Conservation (phyloP, 2,888 invertebrate species). For the Piscicola geometra region DNA sequence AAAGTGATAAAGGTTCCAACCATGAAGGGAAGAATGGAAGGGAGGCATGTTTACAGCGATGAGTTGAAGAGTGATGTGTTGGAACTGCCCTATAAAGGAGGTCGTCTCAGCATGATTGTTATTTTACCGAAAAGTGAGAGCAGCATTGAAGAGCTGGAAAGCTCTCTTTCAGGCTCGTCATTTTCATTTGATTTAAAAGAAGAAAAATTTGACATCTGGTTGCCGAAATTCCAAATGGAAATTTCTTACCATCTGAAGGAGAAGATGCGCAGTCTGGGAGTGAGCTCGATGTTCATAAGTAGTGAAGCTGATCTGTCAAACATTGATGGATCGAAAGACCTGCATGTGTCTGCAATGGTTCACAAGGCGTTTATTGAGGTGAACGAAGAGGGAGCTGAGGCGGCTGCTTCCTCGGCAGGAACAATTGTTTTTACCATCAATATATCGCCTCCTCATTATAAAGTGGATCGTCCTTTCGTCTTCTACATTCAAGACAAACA, state of each 20-base stretch:
- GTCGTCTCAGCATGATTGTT: slow-evolving; percentile 22
- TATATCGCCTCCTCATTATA: slow-evolving; percentile 31
- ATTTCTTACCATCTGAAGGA: slow-evolving; percentile 36
- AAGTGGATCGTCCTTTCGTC: slow-evolving; percentile 41
- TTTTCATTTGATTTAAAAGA: slow-evolving; percentile 21
- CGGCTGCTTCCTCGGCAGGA: slow-evolving; percentile 46
- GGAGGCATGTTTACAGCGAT: neutral
- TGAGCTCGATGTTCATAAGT: slow-evolving; percentile 43
- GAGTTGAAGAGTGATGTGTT: slow-evolving; percentile 27
- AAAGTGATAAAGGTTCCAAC: neutral
- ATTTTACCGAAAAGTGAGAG: slow-evolving; percentile 20
- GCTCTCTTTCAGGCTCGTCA: slow-evolving; percentile 31
- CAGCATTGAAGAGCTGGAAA: slow-evolving; percentile 30
- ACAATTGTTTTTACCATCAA: too few relatives aligned
- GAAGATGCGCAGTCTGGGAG: slow-evolving; percentile 38
- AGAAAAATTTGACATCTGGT: slow-evolving; percentile 37
- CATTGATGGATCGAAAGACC: slow-evolving; percentile 44
- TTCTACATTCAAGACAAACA: slow-evolving; percentile 40
- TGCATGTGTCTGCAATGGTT: slow-evolving; percentile 48
- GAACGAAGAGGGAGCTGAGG: slow-evolving; percentile 47
- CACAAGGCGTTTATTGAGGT: slow-evolving; percentile 52
- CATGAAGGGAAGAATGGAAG: slow-evolving; percentile 7
- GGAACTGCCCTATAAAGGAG: slow-evolving; percentile 22
- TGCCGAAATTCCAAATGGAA: slow-evolving; percentile 43
- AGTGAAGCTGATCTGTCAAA: slow-evolving; percentile 49